Evolutionary conservation across 2,113 vertebrate species (phyloP).

Genomic region (Morone saxatilis): DNA sequence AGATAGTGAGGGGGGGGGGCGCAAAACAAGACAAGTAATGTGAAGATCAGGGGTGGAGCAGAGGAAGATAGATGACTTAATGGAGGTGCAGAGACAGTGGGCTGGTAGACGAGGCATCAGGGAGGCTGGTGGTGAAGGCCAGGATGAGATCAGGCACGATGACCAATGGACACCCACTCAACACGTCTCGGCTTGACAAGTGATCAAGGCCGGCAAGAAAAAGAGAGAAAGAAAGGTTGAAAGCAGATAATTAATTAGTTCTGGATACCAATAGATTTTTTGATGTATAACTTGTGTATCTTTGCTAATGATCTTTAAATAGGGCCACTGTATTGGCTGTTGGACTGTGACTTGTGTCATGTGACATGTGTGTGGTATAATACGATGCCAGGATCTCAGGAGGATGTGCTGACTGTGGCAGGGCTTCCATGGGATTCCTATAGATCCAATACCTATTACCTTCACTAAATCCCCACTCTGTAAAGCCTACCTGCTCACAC

Average conservation of each 20-base stretch:
- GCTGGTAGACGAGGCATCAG: conserved; percentile 81
- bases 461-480: conserved; percentile 59
- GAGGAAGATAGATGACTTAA: conserved; percentile 86
- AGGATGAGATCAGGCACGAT: conserved; percentile 74
- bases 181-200: conserved; percentile 74
- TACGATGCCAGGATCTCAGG: conserved; percentile 42
- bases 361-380: conserved; percentile 31
- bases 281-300: not conserved
- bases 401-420: conserved; percentile 50
- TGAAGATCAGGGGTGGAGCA: conserved; percentile 76
- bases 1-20: conserved; percentile 58
- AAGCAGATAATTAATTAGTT: conserved; percentile 42
- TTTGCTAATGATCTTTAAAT: not conserved
- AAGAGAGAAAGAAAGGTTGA: conserved; percentile 10
- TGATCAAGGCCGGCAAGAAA: conserved; percentile 72
- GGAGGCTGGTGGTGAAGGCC: conserved; percentile 80
- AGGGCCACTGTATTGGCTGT: not conserved
- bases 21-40: conserved; percentile 73
- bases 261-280: not conserved
- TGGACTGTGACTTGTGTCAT: not conserved
- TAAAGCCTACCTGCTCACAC: conserved; percentile 68
- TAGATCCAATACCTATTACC: conserved; percentile 70
- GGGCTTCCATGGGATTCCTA: conserved; percentile 57
- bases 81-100: conserved; percentile 81
- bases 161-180: conserved; percentile 78